Conservation (phyloP, 2,113 vertebrate species). For the Hucho hucho region DNA sequence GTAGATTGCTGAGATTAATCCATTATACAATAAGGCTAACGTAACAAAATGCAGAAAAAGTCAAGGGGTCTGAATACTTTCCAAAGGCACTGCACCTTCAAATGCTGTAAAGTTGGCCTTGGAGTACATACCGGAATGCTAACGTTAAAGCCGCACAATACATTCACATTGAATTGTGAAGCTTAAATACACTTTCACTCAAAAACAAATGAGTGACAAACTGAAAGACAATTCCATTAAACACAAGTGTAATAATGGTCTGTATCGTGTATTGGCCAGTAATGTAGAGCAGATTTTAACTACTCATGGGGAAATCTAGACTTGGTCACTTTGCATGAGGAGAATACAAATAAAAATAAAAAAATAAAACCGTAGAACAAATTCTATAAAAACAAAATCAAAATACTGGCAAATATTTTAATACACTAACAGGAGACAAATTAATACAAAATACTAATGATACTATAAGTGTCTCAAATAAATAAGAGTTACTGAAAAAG, state of each 20-base stretch:
- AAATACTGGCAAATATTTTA: conserved; percentile 39
- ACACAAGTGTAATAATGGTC: background rate
- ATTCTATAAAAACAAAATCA: conserved; percentile 9
- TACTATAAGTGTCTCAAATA: conserved; percentile 49
- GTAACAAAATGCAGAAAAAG: too few species aligned
- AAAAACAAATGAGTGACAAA: conserved; percentile 6
- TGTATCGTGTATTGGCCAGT: background rate
- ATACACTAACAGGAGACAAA: conserved; percentile 42
- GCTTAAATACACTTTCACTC: background rate
- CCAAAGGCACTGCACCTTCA: too few species aligned
- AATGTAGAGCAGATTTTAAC: background rate
- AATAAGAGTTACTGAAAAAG: conserved; percentile 39
- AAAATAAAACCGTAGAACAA: background rate
- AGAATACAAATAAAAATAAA: background rate
- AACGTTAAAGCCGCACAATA: conserved; percentile 1
- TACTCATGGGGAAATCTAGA: background rate
- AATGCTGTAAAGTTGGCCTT: conserved; percentile 4
- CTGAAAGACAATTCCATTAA: background rate
- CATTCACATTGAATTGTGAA: conserved; percentile 4
- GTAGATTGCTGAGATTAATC: too few species aligned
- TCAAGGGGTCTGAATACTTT: too few species aligned
- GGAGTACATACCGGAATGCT: conserved; percentile 1
- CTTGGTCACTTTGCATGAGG: background rate
- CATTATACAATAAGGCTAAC: too few species aligned
- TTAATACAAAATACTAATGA: conserved; percentile 35